Conservation (phyloP, 2,113 vertebrate species). For the Nannospalax galili region DNA sequence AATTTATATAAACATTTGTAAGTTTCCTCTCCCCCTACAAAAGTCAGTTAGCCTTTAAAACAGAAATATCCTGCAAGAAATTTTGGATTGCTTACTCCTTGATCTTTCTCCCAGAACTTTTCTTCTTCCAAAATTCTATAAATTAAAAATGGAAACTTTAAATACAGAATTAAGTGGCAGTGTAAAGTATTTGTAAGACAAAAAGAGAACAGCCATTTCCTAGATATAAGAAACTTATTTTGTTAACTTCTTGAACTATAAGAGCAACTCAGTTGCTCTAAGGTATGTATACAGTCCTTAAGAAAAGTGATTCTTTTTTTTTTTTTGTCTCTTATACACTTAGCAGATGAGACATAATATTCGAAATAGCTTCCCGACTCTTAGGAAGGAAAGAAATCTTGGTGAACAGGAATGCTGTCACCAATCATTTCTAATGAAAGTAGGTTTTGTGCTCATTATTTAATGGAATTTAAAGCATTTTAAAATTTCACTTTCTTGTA, state of each 20-base stretch:
- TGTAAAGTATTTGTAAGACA: conserved; percentile 42
- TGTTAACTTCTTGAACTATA: conserved; percentile 38
- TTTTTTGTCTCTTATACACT: neutral
- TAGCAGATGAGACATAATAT: conserved; percentile 25
- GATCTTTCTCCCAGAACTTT: neutral
- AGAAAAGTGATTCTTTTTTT: neutral
- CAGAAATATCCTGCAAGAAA: neutral
- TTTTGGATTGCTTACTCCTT: conserved; percentile 20
- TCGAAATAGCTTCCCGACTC: conserved; percentile 24
- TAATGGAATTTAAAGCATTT: conserved; percentile 53
- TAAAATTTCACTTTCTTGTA: conserved; percentile 36
- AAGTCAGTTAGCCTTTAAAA: conserved; percentile 43
- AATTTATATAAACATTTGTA: conserved; percentile 44
- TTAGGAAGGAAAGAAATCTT: neutral
- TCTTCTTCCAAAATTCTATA: conserved; percentile 50
- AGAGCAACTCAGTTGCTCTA: conserved; percentile 8
- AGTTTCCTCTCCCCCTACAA: neutral
- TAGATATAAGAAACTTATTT: conserved; percentile 46
- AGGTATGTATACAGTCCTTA: conserved; percentile 41
- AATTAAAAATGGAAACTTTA: conserved; percentile 57
- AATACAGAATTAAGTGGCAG: conserved; percentile 45
- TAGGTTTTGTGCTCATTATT: conserved; percentile 41
- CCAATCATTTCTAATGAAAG: conserved; percentile 55
- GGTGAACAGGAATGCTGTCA: conserved; percentile 1
- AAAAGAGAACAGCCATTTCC: conserved; percentile 41